Evolutionary conservation across 2,797 vertebrate genomes (phyloP).

Genomic region (Eupleurogrammus muticus): DNA sequence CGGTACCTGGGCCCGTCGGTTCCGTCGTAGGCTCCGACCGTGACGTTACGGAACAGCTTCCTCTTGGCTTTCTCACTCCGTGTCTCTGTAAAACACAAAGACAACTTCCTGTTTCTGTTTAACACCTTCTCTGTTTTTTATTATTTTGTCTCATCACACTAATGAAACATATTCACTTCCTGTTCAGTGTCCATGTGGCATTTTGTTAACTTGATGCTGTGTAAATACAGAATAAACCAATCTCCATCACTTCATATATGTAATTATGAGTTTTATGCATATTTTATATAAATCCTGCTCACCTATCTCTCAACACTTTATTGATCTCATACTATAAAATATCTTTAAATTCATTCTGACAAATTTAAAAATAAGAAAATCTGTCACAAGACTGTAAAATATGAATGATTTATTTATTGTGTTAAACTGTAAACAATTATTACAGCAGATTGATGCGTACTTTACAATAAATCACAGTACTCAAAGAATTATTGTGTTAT

Average conservation of each 20-base stretch:
- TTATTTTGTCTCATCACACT: constrained; percentile 7
- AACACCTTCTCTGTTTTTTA: constrained; percentile 49
- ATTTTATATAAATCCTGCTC: neutral
- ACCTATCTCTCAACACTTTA: neutral
- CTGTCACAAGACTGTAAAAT: too few relatives aligned
- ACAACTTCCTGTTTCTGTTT: constrained; percentile 36
- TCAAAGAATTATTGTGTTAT: too few relatives aligned
- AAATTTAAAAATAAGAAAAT: neutral
- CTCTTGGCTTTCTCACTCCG: constrained; percentile 91
- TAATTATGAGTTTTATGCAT: neutral
- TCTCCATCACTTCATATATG: constrained; percentile 11
- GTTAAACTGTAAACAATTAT: too few relatives aligned
- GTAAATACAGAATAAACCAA: too few relatives aligned
- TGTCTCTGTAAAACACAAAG: constrained; percentile 76
- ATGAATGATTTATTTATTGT: too few relatives aligned
- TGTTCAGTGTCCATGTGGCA: constrained; percentile 12
- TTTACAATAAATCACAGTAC: too few relatives aligned
- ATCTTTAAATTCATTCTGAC: neutral
- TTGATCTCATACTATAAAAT: neutral
- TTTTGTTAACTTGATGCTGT: too few relatives aligned
- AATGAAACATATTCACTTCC: constrained; percentile 41
- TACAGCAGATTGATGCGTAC: too few relatives aligned
- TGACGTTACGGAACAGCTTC: constrained; percentile 93
- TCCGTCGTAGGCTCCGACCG: constrained; percentile 93
- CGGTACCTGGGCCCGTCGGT: constrained; percentile 91